phyloP scores from a whole-genome alignment of 2,113 vertebrate species.

The Mus pahari region DNA sequence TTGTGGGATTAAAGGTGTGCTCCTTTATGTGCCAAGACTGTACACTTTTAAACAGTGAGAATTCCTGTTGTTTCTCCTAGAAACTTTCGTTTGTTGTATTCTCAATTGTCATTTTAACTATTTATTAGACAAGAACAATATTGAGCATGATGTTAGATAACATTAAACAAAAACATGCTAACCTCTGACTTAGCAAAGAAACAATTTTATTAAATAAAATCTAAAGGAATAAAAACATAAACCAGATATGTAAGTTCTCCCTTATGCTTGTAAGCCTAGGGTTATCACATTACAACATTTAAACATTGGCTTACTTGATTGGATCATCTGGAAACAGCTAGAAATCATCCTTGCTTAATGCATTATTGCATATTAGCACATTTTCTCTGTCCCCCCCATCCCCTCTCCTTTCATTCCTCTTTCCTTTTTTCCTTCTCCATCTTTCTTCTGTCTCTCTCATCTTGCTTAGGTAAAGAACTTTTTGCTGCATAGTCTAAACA shows the following conservation, averaged over 20 bases:
- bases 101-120: not conserved
- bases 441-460: not conserved
- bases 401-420: too few species aligned
- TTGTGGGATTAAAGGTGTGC: not conserved
- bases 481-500: not conserved
- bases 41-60: not conserved
- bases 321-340: conserved; percentile 17
- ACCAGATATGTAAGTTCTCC: not conserved
- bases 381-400: not conserved
- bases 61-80: not conserved
- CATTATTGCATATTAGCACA: not conserved
- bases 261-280: not conserved
- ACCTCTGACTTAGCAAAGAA: not conserved
- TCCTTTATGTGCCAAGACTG: not conserved
- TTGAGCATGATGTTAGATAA: not conserved
- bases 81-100: not conserved
- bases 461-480: not conserved
- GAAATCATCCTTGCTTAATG: not conserved
- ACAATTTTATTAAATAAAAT: not conserved
- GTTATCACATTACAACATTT: not conserved
- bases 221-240: conserved; percentile 3
- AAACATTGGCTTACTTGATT: not conserved
- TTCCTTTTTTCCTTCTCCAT: not conserved
- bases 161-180: not conserved
- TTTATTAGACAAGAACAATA: conserved; percentile 33